phyloP scores from a whole-genome alignment of 1,140 invertebrate genomes.

The Panulirus ornatus region DNA sequence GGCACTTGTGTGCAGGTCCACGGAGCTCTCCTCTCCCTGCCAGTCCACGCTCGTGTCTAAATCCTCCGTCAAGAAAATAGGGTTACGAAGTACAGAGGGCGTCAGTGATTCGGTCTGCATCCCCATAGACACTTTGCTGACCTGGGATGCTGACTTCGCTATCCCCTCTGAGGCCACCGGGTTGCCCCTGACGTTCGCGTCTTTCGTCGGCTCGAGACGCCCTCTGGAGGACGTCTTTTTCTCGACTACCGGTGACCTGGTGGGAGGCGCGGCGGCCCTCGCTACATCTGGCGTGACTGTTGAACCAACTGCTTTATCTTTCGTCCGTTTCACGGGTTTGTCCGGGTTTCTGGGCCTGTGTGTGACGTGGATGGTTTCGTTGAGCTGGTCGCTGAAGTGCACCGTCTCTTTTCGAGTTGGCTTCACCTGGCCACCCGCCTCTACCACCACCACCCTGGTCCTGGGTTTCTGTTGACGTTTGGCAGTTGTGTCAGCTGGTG shows the following conservation, averaged over 20 bases:
- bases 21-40: slow-evolving; percentile 55
- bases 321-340: not conserved
- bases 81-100: slow-evolving; percentile 4
- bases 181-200: no score
- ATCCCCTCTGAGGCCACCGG: not conserved
- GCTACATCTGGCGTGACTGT: not conserved
- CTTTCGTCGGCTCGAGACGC: not conserved
- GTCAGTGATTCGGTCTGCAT: slow-evolving; percentile 49
- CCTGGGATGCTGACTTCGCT: slow-evolving; percentile 10
- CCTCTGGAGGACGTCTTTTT: not conserved
- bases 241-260: not conserved
- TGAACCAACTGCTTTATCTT: not conserved
- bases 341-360: not conserved
- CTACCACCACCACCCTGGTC: slow-evolving; percentile 10
- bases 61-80: slow-evolving; percentile 48
- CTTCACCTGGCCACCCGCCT: no score
- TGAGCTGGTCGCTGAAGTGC: slow-evolving; percentile 41
- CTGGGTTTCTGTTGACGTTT: slow-evolving; percentile 51
- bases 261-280: not conserved
- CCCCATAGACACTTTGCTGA: slow-evolving; percentile 55
- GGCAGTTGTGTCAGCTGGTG: not conserved
- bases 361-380: not conserved
- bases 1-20: slow-evolving; percentile 54
- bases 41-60: slow-evolving; percentile 63
- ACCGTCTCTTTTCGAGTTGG: slow-evolving; percentile 33